Percentiles rank a stretch among this genome's conserved stretches.
Evolutionary conservation across 2,888 invertebrate genomes (phyloP).

Genomic region (Diploptera punctata): DNA sequence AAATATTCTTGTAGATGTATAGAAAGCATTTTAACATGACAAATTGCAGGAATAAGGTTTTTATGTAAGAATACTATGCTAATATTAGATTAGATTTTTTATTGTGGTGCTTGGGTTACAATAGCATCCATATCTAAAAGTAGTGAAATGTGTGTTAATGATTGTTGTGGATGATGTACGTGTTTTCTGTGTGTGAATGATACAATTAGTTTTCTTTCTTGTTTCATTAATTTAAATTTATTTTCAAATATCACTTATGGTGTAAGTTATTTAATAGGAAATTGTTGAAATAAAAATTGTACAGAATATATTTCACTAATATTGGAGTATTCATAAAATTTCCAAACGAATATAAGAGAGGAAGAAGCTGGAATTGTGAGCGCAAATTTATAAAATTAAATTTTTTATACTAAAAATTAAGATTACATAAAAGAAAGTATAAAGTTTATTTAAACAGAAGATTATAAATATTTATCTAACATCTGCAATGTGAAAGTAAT

Average conservation of each 20-base stretch:
- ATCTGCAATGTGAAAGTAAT: too few species aligned
- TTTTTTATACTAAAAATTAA: too few species aligned
- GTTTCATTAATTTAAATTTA: neutral
- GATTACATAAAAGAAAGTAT: too few species aligned
- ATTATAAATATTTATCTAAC: too few species aligned
- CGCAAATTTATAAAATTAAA: too few species aligned
- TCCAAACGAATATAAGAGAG: too few species aligned
- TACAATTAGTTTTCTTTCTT: neutral
- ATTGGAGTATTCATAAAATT: too few species aligned
- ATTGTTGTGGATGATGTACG: too few species aligned
- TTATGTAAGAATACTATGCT: neutral
- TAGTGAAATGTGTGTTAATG: neutral
- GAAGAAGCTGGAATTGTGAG: too few species aligned
- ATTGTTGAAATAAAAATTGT: constrained; percentile 20
- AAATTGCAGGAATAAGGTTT: neutral
- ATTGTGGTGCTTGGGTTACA: constrained; percentile 22
- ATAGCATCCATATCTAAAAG: neutral
- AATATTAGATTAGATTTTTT: neutral
- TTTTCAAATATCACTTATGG: neutral
- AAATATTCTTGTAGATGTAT: too few species aligned
- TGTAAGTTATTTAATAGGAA: constrained; percentile 2
- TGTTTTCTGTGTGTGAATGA: constrained; percentile 14
- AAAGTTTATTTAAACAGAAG: too few species aligned
- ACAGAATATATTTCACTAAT: neutral
- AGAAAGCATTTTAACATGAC: constrained; percentile 3